phyloP scores from a whole-genome alignment of 2,888 invertebrate genomes.

The Diarsia dahlii region DNA sequence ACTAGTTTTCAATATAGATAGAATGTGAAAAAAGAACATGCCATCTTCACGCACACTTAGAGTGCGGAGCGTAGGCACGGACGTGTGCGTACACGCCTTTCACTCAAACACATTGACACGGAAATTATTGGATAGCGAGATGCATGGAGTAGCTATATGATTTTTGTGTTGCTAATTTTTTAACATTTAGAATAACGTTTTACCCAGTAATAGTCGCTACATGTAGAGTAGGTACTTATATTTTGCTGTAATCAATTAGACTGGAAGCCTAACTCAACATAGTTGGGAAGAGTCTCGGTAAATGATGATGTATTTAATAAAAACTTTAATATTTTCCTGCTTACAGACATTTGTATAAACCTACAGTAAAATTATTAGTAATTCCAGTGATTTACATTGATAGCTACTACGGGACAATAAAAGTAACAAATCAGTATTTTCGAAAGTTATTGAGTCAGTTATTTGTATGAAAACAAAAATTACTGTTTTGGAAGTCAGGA shows the following conservation, averaged over 20 bases:
- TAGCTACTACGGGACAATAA: too few relatives aligned
- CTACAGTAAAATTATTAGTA: background rate
- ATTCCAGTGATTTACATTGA: background rate
- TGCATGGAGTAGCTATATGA: conserved; percentile 67
- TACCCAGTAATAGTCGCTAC: too few relatives aligned
- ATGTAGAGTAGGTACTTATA: too few relatives aligned
- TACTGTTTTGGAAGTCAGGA: background rate
- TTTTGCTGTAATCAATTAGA: too few relatives aligned
- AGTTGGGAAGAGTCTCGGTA: too few relatives aligned
- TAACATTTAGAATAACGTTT: too few relatives aligned
- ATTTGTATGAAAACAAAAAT: background rate
- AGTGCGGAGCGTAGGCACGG: conserved; percentile 70
- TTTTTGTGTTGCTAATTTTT: too few relatives aligned
- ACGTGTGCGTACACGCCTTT: conserved; percentile 84
- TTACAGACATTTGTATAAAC: background rate
- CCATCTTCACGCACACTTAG: conserved; percentile 81
- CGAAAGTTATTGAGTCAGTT: background rate
- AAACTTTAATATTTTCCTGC: background rate
- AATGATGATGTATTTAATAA: too few relatives aligned
- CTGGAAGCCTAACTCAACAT: too few relatives aligned
- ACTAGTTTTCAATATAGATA: conserved; percentile 83
- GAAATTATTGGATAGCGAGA: conserved; percentile 66
- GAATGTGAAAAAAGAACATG: conserved; percentile 80
- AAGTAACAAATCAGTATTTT: too few relatives aligned
- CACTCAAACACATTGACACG: conserved; percentile 79